Conservation (phyloP, 2,113 vertebrate genomes). For the Halcyon malimbica region DNA sequence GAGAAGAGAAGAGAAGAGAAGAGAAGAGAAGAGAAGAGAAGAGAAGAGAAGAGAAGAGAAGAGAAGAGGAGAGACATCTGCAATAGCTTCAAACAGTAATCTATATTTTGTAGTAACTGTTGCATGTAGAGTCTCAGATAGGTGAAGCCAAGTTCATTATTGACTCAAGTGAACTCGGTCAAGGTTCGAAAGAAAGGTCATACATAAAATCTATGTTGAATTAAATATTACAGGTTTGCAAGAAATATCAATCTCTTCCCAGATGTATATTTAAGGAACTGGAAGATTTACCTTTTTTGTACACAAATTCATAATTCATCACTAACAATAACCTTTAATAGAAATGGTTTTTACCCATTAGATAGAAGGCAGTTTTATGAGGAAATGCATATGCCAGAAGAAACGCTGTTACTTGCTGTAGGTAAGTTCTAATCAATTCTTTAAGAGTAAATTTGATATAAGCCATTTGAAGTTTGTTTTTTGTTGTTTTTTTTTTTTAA, state of each 20-base stretch:
- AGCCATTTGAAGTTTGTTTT: neutral
- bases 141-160: neutral
- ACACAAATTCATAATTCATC: neutral
- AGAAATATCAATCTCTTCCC: neutral
- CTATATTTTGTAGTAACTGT: neutral
- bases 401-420: neutral
- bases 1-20: neutral
- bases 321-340: neutral
- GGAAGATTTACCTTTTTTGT: neutral
- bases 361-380: neutral
- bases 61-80: neutral
- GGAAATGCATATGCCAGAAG: neutral
- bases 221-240: neutral
- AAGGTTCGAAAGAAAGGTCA: neutral
- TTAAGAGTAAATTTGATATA: neutral
- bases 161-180: neutral
- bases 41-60: neutral
- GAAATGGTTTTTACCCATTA: neutral
- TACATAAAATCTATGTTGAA: neutral
- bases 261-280: neutral
- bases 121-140: neutral
- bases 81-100: neutral
- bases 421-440: neutral
- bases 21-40: neutral
- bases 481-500: neutral